Evolutionary conservation across 2,888 invertebrate genomes (phyloP).

Genomic region (Leptothorax acervorum): DNA sequence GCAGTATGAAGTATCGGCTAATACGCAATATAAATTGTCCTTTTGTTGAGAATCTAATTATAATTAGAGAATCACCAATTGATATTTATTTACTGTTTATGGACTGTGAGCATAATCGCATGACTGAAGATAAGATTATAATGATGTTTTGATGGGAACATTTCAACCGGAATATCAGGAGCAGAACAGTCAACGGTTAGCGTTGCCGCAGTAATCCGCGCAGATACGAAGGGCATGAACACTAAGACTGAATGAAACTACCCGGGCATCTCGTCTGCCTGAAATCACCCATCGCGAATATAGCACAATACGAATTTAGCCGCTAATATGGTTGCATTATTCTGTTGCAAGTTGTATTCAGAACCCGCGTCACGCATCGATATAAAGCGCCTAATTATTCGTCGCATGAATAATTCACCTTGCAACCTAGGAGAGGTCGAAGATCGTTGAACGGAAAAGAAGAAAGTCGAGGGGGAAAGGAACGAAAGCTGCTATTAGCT

Average conservation of each 20-base stretch:
- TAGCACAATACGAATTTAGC: slow-evolving; percentile 65
- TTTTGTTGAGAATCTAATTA: not conserved
- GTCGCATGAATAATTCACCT: slow-evolving; percentile 75
- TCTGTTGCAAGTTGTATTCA: slow-evolving; percentile 38
- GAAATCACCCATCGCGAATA: slow-evolving; percentile 54
- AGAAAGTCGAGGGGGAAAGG: slow-evolving; percentile 15
- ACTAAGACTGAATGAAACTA: slow-evolving; percentile 42
- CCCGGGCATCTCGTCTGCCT: slow-evolving; percentile 38
- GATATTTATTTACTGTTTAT: not conserved
- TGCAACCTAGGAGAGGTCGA: slow-evolving; percentile 67
- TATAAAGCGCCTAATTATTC: slow-evolving; percentile 76
- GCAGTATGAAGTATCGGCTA: not conserved
- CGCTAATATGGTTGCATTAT: slow-evolving; percentile 49
- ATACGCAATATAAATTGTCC: not conserved
- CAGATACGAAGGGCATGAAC: slow-evolving; percentile 26
- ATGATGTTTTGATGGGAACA: slow-evolving; percentile 1
- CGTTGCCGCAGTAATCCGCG: slow-evolving; percentile 6
- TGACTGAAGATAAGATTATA: not conserved
- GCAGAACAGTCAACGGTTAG: not conserved
- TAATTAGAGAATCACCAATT: not conserved
- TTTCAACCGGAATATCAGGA: slow-evolving; percentile 15
- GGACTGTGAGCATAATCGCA: not conserved
- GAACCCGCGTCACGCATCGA: slow-evolving; percentile 57
- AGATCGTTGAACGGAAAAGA: slow-evolving; percentile 54
- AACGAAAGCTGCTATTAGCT: slow-evolving; percentile 54